A percentile compares a stretch with the other conserved stretches of the same genome.
Conservation (phyloP, 2,113 vertebrate genomes). For the Rattus norvegicus region GRCr8 NC_086020.1:215859001-215859500, state of each 20-base stretch:
- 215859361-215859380: neutral
- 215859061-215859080: conserved; percentile 46
- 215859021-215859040: conserved; percentile 44
- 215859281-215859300: conserved; percentile 63
- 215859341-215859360: neutral
- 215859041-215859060: conserved; percentile 52
- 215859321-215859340: neutral
- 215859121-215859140: conserved; percentile 72
- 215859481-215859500: neutral
- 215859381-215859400: neutral
- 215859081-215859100: conserved; percentile 59
- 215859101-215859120: conserved; percentile 72
- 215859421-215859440: neutral
- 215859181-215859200: conserved; percentile 68
- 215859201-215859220: conserved; percentile 69
- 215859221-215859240: conserved; percentile 25
- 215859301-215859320: neutral
- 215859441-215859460: neutral
- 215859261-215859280: conserved; percentile 61
- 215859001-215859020: conserved; percentile 64
- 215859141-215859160: conserved; percentile 72
- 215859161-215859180: conserved; percentile 75
- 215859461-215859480: neutral
- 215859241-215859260: conserved; percentile 43
- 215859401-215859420: neutral